Evolutionary conservation across 2,888 invertebrate species (phyloP).

Genomic region (Megalurothrips usitatus): DNA sequence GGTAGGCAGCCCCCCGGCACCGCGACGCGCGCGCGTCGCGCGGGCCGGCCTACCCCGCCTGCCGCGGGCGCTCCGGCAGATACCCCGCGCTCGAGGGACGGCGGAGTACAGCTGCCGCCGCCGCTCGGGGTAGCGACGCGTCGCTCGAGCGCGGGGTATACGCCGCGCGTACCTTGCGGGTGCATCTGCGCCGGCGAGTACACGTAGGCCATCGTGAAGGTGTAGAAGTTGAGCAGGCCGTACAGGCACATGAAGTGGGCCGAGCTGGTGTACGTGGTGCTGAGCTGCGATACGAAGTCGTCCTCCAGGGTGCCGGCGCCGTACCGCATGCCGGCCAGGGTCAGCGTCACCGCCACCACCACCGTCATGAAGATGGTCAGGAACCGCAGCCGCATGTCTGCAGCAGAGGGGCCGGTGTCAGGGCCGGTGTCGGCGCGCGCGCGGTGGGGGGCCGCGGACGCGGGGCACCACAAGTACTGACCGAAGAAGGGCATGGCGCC

Average conservation of each 20-base stretch:
- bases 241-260: conserved; percentile 95
- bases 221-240: conserved; percentile 87
- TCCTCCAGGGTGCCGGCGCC: conserved; percentile 88
- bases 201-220: conserved; percentile 90
- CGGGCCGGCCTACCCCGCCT: background rate
- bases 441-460: background rate
- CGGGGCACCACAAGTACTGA: conserved; percentile 54
- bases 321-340: conserved; percentile 67
- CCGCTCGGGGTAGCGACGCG: background rate
- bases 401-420: background rate
- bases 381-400: conserved; percentile 89
- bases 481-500: conserved; percentile 97
- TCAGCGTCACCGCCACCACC: conserved; percentile 52
- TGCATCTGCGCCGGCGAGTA: conserved; percentile 74
- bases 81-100: background rate
- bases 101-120: background rate
- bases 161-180: background rate
- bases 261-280: conserved; percentile 83
- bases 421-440: background rate
- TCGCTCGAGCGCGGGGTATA: background rate
- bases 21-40: background rate
- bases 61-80: background rate
- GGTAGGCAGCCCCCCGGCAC: too few species aligned
- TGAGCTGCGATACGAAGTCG: conserved; percentile 85
- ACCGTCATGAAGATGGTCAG: conserved; percentile 79